Base-by-base conservation (phyloP, 23 tunicate genomes). In the Phallusia fumigata region DNA sequence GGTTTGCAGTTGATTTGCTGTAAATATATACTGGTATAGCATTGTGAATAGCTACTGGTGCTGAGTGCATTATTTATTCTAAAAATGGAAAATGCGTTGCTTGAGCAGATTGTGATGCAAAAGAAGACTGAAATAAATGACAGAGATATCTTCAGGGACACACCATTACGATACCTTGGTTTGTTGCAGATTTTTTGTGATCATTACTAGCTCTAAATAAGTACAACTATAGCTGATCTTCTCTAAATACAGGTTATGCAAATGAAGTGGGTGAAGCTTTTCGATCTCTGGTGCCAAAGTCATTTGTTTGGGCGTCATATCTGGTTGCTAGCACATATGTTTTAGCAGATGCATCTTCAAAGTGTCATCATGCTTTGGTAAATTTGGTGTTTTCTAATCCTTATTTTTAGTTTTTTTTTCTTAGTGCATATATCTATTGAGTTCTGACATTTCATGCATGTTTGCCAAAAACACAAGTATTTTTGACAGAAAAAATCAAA, bases 191-290 rank as follows among this genome's bases (percentile, higher is more conserved):
- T 51, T 51, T 15, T 18, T 51, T 51, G 15, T 13, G 18, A 51
- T 13, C 18, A 13, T 18, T 18, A 51, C 18, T 51, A 18, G 18
- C 18, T 51, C 18, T 51, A 51, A 51, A 51, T 51, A 13, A n/a
- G n/a, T n/a, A n/a, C n/a, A n/a, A n/a, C n/a, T n/a, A n/a, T 40
- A 3, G 10, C 10, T 40, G 47, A 40, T 40, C 47, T 40, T 40
- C 8, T 40, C n/a, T 58, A 21, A 18, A 30, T 36, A 44, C 69
- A 85, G 88, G 88, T 35, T 85, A 85, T 79, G 88, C 88, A 35
- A 85, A 85, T 81, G 88, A 85, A 33, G 83, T 85, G 49, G 88
- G 88, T 32, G 88, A 85, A 78, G 73, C 88, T 11, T 85, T 85
- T 79, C 88, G 88, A 30, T 50, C 83, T 30, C 76, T 85, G 32